These are phyloP conservation scores for Cremastinae sp. DNA, from an alignment of 2,888 invertebrate genomes.

Conservation along the genomic window DNA sequence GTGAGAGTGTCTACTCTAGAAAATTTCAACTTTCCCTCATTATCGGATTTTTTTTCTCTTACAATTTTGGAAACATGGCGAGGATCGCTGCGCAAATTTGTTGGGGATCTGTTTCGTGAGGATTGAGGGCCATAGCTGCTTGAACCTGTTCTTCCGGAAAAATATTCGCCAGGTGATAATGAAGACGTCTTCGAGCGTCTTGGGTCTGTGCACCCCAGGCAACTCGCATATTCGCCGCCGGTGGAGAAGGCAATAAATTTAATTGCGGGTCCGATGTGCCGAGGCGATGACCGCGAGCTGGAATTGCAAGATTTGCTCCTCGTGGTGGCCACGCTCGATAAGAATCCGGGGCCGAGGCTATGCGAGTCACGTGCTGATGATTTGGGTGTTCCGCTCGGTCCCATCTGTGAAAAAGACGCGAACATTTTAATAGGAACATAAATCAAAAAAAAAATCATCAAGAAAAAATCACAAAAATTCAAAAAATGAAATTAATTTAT, in stretches of 20 bases:
- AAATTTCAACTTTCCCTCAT: not conserved
- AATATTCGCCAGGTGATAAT: conserved; percentile 93
- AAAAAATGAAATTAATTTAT: not conserved
- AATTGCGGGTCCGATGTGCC: conserved; percentile 85
- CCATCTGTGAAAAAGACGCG: conserved; percentile 69
- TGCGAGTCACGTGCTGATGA: conserved; percentile 85
- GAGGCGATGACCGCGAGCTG: conserved; percentile 72
- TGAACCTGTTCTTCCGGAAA: conserved; percentile 96
- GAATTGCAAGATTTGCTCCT: conserved; percentile 71
- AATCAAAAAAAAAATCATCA: not conserved
- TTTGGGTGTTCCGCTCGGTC: conserved; percentile 66
- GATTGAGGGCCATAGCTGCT: conserved; percentile 92
- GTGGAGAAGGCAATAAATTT: conserved; percentile 81
- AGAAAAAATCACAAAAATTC: not conserved
- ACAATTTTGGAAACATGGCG: conserved; percentile 85
- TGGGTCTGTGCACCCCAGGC: conserved; percentile 75
- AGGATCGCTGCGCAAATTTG: conserved; percentile 93
- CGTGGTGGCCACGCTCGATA: conserved; percentile 82
- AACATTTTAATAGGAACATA: not conserved
- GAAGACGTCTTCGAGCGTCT: conserved; percentile 89
- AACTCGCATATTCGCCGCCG: conserved; percentile 80
- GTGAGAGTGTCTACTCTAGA: not conserved
- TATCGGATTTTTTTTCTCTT: conserved; percentile 17
- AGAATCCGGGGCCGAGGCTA: conserved; percentile 88
- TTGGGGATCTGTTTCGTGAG: conserved; percentile 94